These are phyloP conservation scores for Sarotherodon lohbergeri DNA, from an alignment of 2,113 vertebrate species.

Conservation along the genomic window DNA sequence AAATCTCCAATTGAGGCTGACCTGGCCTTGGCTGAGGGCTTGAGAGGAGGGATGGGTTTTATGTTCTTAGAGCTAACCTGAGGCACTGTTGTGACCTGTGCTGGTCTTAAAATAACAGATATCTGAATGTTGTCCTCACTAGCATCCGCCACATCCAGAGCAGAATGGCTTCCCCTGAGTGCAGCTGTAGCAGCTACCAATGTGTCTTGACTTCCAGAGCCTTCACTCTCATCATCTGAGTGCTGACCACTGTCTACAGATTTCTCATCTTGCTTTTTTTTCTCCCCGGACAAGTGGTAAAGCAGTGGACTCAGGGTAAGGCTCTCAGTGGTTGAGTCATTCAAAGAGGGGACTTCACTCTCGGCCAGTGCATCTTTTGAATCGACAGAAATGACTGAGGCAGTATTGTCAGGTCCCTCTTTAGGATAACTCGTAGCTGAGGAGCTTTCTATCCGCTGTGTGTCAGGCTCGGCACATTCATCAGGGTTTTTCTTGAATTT, in stretches of 20 bases:
- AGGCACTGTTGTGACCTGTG: not conserved
- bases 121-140: slow-evolving; percentile 23
- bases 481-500: slow-evolving; percentile 38
- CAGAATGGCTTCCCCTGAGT: slow-evolving; percentile 32
- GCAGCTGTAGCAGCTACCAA: slow-evolving; percentile 36
- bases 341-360: not conserved
- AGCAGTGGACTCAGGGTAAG: slow-evolving; percentile 18
- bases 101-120: not conserved
- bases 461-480: not conserved
- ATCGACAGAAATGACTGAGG: not conserved
- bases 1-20: slow-evolving; percentile 82
- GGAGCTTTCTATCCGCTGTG: not conserved
- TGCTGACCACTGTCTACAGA: slow-evolving; percentile 71
- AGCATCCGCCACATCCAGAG: slow-evolving; percentile 37
- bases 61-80: not conserved
- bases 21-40: slow-evolving; percentile 49
- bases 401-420: not conserved
- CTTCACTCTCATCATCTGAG: slow-evolving; percentile 55
- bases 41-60: slow-evolving; percentile 5
- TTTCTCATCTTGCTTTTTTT: slow-evolving; percentile 53
- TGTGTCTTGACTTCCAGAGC: slow-evolving; percentile 53
- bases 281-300: not conserved
- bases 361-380: not conserved
- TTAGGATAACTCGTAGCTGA: not conserved
- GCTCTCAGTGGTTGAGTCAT: not conserved